Conservation (phyloP, 2,797 vertebrate genomes). For the Poecilia gillii region DNA sequence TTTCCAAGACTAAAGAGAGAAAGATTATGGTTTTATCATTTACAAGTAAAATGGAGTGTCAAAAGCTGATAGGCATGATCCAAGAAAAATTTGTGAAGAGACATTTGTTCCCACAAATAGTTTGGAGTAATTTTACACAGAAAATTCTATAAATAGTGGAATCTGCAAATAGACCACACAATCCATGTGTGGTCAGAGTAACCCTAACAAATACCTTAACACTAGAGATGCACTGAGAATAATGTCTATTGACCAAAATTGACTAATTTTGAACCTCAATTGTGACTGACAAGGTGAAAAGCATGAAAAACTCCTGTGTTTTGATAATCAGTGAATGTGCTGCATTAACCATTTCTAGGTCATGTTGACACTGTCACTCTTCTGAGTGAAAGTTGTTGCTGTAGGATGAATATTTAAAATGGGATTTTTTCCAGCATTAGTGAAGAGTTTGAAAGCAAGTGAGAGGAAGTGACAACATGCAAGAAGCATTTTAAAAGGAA, state of each 20-base stretch:
- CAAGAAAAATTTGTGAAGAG: too few relatives aligned
- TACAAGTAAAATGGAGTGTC: neutral
- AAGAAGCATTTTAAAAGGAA: neutral
- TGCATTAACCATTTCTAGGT: neutral
- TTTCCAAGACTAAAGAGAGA: neutral
- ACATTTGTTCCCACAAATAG: too few relatives aligned
- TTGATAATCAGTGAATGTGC: neutral
- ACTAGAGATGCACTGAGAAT: neutral
- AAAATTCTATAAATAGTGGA: neutral
- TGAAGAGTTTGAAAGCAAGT: neutral
- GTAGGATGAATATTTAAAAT: neutral
- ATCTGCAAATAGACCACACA: neutral
- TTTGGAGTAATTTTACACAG: too few relatives aligned
- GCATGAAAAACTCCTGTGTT: neutral
- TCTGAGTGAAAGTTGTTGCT: neutral
- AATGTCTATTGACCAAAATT: neutral
- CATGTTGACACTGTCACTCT: neutral
- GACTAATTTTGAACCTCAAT: neutral
- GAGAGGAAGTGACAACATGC: neutral
- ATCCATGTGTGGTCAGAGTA: neutral
- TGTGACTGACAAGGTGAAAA: neutral
- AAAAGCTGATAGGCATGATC: neutral
- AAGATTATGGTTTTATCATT: neutral
- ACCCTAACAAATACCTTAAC: neutral
- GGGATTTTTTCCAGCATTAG: neutral